Conservation (phyloP, 2,113 vertebrate species). For the Beaufortia kweichowensis region DNA sequence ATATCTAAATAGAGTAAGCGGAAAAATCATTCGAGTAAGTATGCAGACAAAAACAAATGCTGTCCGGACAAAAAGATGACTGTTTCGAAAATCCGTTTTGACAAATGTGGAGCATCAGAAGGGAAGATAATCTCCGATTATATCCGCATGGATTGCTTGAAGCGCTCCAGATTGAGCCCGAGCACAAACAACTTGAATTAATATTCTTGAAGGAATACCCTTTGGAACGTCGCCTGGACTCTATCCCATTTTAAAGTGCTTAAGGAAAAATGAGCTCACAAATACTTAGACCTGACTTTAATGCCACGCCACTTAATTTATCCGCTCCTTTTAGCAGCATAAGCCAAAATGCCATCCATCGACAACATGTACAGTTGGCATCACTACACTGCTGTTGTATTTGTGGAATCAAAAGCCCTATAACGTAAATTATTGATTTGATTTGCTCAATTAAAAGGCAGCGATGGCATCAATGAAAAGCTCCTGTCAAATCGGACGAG, state of each 20-base stretch:
- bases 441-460: conserved; percentile 56
- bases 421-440: conserved; percentile 63
- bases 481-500: conserved; percentile 61
- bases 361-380: background rate
- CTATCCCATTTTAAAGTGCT: conserved; percentile 12
- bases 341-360: conserved; percentile 13
- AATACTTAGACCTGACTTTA: conserved; percentile 7
- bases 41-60: conserved; percentile 29
- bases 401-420: conserved; percentile 41
- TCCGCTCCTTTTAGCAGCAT: conserved; percentile 7
- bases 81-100: conserved; percentile 67
- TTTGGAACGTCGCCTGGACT: conserved; percentile 25
- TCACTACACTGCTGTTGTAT: background rate
- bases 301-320: conserved; percentile 14
- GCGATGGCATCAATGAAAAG: conserved; percentile 27
- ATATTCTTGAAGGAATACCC: conserved; percentile 40
- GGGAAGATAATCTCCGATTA: conserved; percentile 69
- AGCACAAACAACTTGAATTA: conserved; percentile 55
- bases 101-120: conserved; percentile 60
- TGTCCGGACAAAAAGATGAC: conserved; percentile 31
- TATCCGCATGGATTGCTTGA: conserved; percentile 66
- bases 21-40: too few relatives aligned
- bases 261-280: conserved; percentile 23
- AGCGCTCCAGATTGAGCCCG: conserved; percentile 64
- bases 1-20: too few relatives aligned